Conservation (phyloP, 2,797 vertebrate species). For the Pipistrellus pipistrellus region DNA sequence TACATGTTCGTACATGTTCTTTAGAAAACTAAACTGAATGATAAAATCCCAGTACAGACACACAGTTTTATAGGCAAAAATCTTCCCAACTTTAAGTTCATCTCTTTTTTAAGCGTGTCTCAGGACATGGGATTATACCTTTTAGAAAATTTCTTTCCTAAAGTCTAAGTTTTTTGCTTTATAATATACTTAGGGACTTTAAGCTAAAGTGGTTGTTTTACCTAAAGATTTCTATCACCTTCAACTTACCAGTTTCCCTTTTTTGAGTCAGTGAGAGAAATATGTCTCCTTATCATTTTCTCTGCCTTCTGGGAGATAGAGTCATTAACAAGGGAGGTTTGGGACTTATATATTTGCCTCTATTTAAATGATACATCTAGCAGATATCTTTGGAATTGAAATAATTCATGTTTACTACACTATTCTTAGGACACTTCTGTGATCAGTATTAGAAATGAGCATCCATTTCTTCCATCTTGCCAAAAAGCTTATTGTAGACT, state of each 20-base stretch:
- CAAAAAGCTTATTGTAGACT: not conserved
- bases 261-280: constrained; percentile 1
- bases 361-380: constrained; percentile 15
- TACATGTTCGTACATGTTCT: not conserved
- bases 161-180: constrained; percentile 4
- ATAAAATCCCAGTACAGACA: not conserved
- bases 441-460: constrained; percentile 11
- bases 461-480: not conserved
- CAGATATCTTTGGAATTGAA: not conserved
- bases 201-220: constrained; percentile 44
- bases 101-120: not conserved
- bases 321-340: constrained; percentile 1
- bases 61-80: not conserved
- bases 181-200: not conserved
- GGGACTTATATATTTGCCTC: constrained; percentile 52
- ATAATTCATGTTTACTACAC: not conserved
- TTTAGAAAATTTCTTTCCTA: not conserved
- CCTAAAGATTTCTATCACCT: not conserved
- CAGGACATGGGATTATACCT: not conserved
- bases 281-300: not conserved
- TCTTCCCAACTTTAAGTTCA: not conserved
- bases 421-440: constrained; percentile 6
- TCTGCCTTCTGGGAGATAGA: not conserved
- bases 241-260: constrained; percentile 2
- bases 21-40: constrained; percentile 40